phyloP scores from a whole-genome alignment of 2,888 invertebrate genomes.

The Microplitis manilae region DNA sequence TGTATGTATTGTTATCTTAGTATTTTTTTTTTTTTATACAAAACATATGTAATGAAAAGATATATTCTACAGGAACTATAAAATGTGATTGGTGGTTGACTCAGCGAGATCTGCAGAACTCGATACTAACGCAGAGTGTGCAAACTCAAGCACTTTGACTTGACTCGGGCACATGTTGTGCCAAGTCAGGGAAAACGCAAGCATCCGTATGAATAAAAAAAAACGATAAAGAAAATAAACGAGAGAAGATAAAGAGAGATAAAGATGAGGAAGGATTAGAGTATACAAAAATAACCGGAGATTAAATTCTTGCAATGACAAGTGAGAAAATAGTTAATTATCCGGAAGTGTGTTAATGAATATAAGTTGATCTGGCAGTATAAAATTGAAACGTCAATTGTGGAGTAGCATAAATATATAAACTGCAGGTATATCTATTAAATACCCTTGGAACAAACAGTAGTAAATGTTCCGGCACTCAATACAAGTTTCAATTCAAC shows the following conservation, averaged over 20 bases:
- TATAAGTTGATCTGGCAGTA: neutral
- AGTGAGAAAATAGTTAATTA: conserved; percentile 16
- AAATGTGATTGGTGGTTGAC: conserved; percentile 67
- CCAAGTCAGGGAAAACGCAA: conserved; percentile 70
- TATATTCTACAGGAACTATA: conserved; percentile 60
- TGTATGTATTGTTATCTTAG: too few relatives aligned
- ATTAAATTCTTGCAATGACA: conserved; percentile 60
- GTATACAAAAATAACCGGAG: conserved; percentile 46
- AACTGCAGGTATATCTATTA: conserved; percentile 16
- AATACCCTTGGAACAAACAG: conserved; percentile 27
- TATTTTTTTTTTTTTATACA: neutral
- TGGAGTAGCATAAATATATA: conserved; percentile 18
- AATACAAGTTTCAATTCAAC: conserved; percentile 52
- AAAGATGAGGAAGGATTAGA: conserved; percentile 39
- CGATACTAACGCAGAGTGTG: conserved; percentile 57
- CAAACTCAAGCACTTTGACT: conserved; percentile 69
- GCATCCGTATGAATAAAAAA: conserved; percentile 60
- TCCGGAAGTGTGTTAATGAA: conserved; percentile 28
- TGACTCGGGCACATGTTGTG: conserved; percentile 68
- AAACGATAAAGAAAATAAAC: conserved; percentile 34
- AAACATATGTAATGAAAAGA: conserved; percentile 54
- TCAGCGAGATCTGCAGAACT: conserved; percentile 60
- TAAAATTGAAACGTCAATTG: neutral
- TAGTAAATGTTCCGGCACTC: conserved; percentile 42
- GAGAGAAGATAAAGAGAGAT: conserved; percentile 34